Evolutionary conservation across 1,140 invertebrate genomes (phyloP), one percentile per base, ranked within the genome.

Genomic region (Physella acuta): DNA sequence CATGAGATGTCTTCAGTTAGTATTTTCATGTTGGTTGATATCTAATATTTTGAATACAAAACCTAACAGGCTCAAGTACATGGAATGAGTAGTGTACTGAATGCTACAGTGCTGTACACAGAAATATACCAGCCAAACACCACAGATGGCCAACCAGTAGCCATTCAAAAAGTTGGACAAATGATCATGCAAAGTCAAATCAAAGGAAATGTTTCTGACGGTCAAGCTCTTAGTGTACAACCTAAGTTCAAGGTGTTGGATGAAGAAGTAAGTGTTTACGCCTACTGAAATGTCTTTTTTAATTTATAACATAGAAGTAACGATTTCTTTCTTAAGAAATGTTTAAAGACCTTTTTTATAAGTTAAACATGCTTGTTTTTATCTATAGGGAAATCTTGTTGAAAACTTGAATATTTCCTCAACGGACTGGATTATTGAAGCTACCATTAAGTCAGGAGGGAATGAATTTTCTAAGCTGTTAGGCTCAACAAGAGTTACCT

Each of bases 381-480:
- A 71, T 64, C 37, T n/a, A 51, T 63, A 80, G 78, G 76, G 74
- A 28, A 56, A 66, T 24, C 63, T 65, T 5, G 68, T 80, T 3
- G 70, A 68, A 0, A 24, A 69, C 28, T 49, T 80, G 5, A 77
- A 77, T 28, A 60, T 73, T 4, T 26, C 34, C 0, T 4, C 26
- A 0, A 37, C 66, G 11, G 77, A 77, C n/a, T 80, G 78, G 78
- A 28, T 68, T 31, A 56, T 80, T 3, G 73, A 72, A 53, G 78
- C 76, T 1, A 16, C 52, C n/a, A 39, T 59, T 16, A 70, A 66
- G 24, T 63, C 72, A 17, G 75, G 71, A 3, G 75, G 74, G n/a
- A 37, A 59, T 16, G 24, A 51, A 4, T 55, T 55, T 16, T 73
- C 73, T 14, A 53, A n/a, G 0, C 56, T 80, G 14, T n/a, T 39